Conservation (phyloP, 2,113 vertebrate genomes). For the Trematomus loennbergii region DNA sequence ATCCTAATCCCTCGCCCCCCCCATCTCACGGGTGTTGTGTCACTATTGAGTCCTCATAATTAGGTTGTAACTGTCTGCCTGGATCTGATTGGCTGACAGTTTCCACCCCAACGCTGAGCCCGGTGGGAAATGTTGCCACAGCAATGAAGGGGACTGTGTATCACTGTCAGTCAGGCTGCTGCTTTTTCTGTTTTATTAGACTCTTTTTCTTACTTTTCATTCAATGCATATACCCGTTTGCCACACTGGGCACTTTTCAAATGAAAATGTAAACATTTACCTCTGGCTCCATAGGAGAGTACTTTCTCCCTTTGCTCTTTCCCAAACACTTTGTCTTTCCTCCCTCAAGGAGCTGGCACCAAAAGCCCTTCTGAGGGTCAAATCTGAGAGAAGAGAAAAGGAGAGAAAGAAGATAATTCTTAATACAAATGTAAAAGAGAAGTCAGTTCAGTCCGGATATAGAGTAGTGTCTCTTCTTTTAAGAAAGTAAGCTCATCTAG, state of each 20-base stretch:
- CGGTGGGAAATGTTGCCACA: conserved; percentile 56
- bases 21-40: conserved; percentile 47
- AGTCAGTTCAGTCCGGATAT: neutral
- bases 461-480: neutral
- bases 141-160: conserved; percentile 33
- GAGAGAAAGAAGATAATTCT: neutral
- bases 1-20: conserved; percentile 12
- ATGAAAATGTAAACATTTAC: conserved; percentile 73
- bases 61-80: conserved; percentile 64
- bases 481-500: neutral
- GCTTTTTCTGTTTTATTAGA: conserved; percentile 23
- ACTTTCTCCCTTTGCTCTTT: conserved; percentile 96
- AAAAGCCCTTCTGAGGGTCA: conserved; percentile 97
- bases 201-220: conserved; percentile 32
- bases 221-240: neutral
- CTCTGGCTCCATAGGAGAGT: conserved; percentile 93
- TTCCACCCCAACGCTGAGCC: conserved; percentile 43
- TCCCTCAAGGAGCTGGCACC: conserved; percentile 96
- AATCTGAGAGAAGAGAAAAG: conserved; percentile 85
- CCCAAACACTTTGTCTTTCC: conserved; percentile 97
- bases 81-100: conserved; percentile 68
- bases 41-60: conserved; percentile 71
- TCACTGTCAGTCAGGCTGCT: conserved; percentile 40
- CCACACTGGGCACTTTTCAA: neutral
- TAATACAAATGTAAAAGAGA: neutral